Conservation (phyloP, 2,888 invertebrate genomes). For the Aquatica leii region DNA sequence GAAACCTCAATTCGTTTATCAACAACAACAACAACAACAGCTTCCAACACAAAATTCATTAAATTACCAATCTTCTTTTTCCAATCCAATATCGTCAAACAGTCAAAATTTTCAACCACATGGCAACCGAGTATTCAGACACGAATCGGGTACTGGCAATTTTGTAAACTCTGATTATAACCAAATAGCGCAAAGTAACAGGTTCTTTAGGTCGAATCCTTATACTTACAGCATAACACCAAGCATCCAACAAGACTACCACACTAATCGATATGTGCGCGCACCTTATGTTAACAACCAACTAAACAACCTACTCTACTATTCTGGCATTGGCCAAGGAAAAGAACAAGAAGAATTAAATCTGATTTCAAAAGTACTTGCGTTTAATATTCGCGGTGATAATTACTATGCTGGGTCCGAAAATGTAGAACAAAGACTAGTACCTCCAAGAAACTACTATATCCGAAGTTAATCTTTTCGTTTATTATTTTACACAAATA, state of each 20-base stretch:
- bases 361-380: slow-evolving; percentile 82
- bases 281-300: slow-evolving; percentile 61
- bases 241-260: slow-evolving; percentile 21
- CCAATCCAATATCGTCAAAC: not conserved
- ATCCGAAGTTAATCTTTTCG: no score
- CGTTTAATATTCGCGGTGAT: slow-evolving; percentile 68
- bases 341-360: slow-evolving; percentile 77
- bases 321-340: slow-evolving; percentile 69
- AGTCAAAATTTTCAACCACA: slow-evolving; percentile 29
- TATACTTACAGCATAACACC: slow-evolving; percentile 38
- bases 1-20: slow-evolving; percentile 31
- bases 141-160: slow-evolving; percentile 56
- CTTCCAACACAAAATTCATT: slow-evolving; percentile 17
- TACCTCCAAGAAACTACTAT: slow-evolving; percentile 7
- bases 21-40: slow-evolving; percentile 39
- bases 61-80: not conserved
- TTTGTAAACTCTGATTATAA: slow-evolving; percentile 44
- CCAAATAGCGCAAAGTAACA: slow-evolving; percentile 28
- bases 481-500: no score
- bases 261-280: slow-evolving; percentile 29
- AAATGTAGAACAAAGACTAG: slow-evolving; percentile 50
- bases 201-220: slow-evolving; percentile 47
- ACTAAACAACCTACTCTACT: slow-evolving; percentile 70
- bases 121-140: slow-evolving; percentile 53
- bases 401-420: slow-evolving; percentile 60